phyloP scores from a whole-genome alignment of 2,888 invertebrate species.

The Prionchulus punctatus region DNA sequence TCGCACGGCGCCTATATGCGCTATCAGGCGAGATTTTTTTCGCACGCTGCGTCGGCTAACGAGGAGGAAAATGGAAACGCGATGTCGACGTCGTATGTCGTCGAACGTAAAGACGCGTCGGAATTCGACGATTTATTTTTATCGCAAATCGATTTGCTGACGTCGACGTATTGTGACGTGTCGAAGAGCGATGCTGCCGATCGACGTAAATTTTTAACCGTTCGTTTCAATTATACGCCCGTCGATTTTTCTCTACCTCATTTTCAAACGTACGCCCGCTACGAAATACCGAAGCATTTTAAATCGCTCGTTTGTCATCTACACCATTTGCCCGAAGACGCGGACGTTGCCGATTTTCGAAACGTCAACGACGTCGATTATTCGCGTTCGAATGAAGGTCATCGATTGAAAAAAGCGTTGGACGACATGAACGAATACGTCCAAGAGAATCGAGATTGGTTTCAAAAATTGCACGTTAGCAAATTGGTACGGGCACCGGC shows the following conservation, averaged over 20 bases:
- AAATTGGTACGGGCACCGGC: neutral
- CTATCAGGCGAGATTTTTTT: constrained; percentile 17
- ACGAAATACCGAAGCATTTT: constrained; percentile 18
- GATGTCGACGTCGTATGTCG: neutral
- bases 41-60: too few relatives aligned
- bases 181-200: neutral
- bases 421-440: neutral
- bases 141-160: constrained; percentile 22
- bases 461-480: constrained; percentile 1
- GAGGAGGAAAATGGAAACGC: too few relatives aligned
- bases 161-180: too few relatives aligned
- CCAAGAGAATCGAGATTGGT: neutral
- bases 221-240: constrained; percentile 24
- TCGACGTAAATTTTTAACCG: constrained; percentile 17
- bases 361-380: neutral
- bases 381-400: neutral
- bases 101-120: constrained; percentile 18
- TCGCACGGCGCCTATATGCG: constrained; percentile 24
- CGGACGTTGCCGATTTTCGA: neutral
- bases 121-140: constrained; percentile 21
- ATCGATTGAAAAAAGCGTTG: neutral
- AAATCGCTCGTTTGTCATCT: neutral
- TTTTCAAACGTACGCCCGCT: constrained; percentile 22
- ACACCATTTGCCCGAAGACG: neutral
- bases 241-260: constrained; percentile 20